Base-by-base conservation (phyloP, 2,888 invertebrate species). In the Pteria penguin region DNA sequence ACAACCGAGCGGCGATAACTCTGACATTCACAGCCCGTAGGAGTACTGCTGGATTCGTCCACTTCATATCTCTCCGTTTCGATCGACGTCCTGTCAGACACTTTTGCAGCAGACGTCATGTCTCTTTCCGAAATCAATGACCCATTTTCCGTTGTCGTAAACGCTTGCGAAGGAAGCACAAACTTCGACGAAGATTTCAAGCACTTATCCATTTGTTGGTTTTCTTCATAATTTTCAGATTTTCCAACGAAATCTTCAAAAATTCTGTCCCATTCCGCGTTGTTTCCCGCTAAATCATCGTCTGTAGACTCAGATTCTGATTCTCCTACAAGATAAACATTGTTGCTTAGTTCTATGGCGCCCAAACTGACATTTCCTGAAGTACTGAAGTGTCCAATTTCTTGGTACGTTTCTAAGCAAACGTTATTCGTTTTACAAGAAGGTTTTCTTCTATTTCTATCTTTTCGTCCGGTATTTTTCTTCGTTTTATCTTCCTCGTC, bases 181-280 rank as follows among this genome's bases (percentile, higher is more conserved):
- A n/a, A n/a, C n/a, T n/a, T n/a, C n/a, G n/a, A n/a, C n/a, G n/a
- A n/a, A n/a, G n/a, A n/a, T n/a, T n/a, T n/a, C n/a, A n/a, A n/a
- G n/a, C n/a, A n/a, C n/a, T n/a, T n/a, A n/a, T n/a, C n/a, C n/a
- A n/a, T n/a, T n/a, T n/a, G n/a, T n/a, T n/a, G n/a, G n/a, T n/a
- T n/a, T n/a, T n/a, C n/a, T n/a, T n/a, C n/a, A n/a, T n/a, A n/a
- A n/a, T n/a, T n/a, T n/a, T n/a, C n/a, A n/a, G n/a, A n/a, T n/a
- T n/a, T n/a, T n/a, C n/a, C n/a, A n/a, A n/a, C 58, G 14, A 58
- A 3, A 24, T 58, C 58, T 26, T 14, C 14, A 26, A 24, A 57
- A 0, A 85, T 60, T n/a, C 80, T 71, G 24, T 85, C 85, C 82
- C 82, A 84, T 58, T 85, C 82, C n/a, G 70, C 75, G 61, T 85